Percentiles rank a stretch among this genome's conserved stretches.
phyloP scores from a whole-genome alignment of 2,888 invertebrate species.

The Margaritifera margaritifera region DNA sequence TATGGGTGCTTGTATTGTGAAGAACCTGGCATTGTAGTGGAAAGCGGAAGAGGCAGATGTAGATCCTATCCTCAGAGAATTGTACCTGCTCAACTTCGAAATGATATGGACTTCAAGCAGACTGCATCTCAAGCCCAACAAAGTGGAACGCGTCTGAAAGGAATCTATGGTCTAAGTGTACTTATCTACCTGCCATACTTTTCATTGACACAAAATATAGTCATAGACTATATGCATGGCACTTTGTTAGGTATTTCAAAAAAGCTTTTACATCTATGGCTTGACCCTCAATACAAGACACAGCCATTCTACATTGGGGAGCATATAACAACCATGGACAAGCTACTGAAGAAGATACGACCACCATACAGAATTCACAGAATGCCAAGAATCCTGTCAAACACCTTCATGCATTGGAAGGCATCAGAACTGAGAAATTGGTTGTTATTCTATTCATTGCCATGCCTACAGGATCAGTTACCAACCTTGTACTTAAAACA shows the following conservation, averaged over 20 bases:
- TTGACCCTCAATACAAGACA: conserved; percentile 1
- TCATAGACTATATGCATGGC: conserved; percentile 7
- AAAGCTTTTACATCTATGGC: not conserved
- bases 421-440: conserved; percentile 30
- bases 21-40: no score
- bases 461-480: conserved; percentile 17
- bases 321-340: not conserved
- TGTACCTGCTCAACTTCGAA: conserved; percentile 1
- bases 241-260: conserved; percentile 4
- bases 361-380: no score
- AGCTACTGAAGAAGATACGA: no score
- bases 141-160: not conserved
- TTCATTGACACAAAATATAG: not conserved
- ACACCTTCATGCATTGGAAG: conserved; percentile 30
- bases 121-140: conserved; percentile 1
- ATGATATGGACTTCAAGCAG: not conserved
- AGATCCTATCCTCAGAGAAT: conserved; percentile 3
- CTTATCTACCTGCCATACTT: no score
- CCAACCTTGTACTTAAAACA: conserved; percentile 21
- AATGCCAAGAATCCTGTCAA: not conserved
- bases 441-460: conserved; percentile 32
- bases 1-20: conserved; percentile 19
- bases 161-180: conserved; percentile 4
- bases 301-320: conserved; percentile 7
- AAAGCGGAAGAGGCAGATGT: no score